These are phyloP conservation scores for Poeciliopsis turneri DNA, from an alignment of 2,797 vertebrate genomes.

Conservation along the genomic window DNA sequence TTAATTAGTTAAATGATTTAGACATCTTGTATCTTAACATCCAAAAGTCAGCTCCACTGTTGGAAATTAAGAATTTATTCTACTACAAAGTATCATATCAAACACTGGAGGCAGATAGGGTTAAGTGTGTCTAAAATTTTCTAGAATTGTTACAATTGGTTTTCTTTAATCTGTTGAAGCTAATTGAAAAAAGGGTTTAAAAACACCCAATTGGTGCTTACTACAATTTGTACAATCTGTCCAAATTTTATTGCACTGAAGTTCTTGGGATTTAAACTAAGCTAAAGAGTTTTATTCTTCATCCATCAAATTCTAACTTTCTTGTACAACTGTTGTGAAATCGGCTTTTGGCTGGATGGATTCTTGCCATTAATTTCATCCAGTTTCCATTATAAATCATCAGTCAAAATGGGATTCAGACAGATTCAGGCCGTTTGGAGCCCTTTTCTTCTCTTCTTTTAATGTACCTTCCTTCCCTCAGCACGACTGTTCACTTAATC, in stretches of 20 bases:
- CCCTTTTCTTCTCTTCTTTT: background rate
- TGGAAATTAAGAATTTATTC: background rate
- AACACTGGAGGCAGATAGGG: background rate
- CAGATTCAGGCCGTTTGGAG: background rate
- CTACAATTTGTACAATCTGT: background rate
- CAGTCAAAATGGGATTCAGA: background rate
- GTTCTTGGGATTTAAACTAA: background rate
- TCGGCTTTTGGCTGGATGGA: background rate
- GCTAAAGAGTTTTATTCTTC: background rate
- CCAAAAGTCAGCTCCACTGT: background rate
- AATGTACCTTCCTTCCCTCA: background rate
- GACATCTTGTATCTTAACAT: background rate
- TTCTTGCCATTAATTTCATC: background rate
- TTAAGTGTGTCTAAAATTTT: background rate
- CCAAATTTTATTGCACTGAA: no score
- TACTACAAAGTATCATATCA: background rate
- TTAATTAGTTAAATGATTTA: background rate
- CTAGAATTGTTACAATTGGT: background rate
- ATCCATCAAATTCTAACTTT: constrained; percentile 1
- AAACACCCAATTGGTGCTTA: background rate
- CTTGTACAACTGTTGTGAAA: background rate
- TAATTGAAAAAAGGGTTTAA: background rate
- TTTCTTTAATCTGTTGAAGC: background rate
- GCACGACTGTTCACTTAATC: constrained; percentile 1
- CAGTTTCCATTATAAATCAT: background rate